These are phyloP conservation scores for Agrochola lychnidis DNA, from an alignment of 2,888 invertebrate species.

Conservation along the genomic window DNA sequence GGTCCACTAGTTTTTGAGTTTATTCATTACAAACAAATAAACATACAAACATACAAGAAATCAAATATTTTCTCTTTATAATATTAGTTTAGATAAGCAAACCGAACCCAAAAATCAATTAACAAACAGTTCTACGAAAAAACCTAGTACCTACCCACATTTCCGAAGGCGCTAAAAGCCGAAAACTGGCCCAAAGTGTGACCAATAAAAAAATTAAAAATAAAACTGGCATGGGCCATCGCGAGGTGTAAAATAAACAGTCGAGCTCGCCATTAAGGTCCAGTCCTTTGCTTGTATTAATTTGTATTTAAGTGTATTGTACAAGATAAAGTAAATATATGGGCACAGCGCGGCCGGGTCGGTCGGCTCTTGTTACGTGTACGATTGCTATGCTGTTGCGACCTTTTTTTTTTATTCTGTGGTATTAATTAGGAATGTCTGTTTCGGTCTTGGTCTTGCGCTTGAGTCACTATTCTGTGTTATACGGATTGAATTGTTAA, in stretches of 20 bases:
- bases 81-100: conserved; percentile 1
- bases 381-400: conserved; percentile 61
- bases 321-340: conserved; percentile 90
- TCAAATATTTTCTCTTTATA: too few relatives aligned
- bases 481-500: conserved; percentile 7
- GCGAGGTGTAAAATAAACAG: conserved; percentile 90
- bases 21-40: too few relatives aligned
- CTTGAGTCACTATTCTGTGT: conserved; percentile 44
- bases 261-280: conserved; percentile 86
- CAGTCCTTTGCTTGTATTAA: conserved; percentile 89
- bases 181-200: conserved; percentile 66
- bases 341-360: conserved; percentile 79
- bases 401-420: conserved; percentile 43
- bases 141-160: conserved; percentile 67
- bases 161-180: conserved; percentile 85
- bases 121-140: conserved; percentile 74
- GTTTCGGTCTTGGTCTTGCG: conserved; percentile 28
- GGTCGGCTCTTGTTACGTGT: conserved; percentile 78
- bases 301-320: conserved; percentile 91
- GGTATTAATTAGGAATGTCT: conserved; percentile 64
- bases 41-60: too few relatives aligned
- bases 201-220: conserved; percentile 82
- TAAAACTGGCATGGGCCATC: conserved; percentile 84
- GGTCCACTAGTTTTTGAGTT: too few relatives aligned
- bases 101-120: conserved; percentile 70